Evolutionary conservation across 2,797 vertebrate genomes (phyloP).

Genomic region (Perodicticus potto): DNA sequence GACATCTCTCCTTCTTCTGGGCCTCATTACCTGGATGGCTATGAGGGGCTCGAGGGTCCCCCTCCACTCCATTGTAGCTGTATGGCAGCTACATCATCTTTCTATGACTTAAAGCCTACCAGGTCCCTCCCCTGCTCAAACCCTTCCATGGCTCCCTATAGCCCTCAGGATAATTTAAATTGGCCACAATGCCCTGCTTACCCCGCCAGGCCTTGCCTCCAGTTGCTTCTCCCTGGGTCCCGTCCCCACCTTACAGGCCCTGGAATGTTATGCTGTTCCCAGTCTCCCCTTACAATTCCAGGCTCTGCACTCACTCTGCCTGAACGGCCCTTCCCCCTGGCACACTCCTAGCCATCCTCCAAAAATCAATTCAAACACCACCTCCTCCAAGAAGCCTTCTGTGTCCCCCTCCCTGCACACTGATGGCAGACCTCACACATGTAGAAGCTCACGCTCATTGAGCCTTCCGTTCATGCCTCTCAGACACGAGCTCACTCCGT

Average conservation of each 20-base stretch:
- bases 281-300: not conserved
- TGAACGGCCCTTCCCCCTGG: not conserved
- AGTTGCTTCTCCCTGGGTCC: not conserved
- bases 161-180: not conserved
- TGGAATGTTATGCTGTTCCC: accelerated
- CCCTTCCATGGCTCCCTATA: not conserved
- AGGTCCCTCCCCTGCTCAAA: not conserved
- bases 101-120: not conserved
- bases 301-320: not conserved
- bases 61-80: not conserved
- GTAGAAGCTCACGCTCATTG: not conserved
- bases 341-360: not conserved
- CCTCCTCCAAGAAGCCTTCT: conserved; percentile 9
- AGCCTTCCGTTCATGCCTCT: accelerated
- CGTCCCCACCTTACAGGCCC: not conserved
- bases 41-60: not conserved
- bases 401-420: not conserved
- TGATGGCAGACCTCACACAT: not conserved
- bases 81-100: not conserved
- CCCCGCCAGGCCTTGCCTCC: not conserved
- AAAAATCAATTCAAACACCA: not conserved
- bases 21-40: not conserved
- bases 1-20: not conserved
- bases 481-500: not conserved
- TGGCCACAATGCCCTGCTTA: not conserved